Evolutionary conservation across 2,797 vertebrate genomes (phyloP), one percentile per base, ranked within the genome.

Genomic region (Myripristis jacobus): DNA sequence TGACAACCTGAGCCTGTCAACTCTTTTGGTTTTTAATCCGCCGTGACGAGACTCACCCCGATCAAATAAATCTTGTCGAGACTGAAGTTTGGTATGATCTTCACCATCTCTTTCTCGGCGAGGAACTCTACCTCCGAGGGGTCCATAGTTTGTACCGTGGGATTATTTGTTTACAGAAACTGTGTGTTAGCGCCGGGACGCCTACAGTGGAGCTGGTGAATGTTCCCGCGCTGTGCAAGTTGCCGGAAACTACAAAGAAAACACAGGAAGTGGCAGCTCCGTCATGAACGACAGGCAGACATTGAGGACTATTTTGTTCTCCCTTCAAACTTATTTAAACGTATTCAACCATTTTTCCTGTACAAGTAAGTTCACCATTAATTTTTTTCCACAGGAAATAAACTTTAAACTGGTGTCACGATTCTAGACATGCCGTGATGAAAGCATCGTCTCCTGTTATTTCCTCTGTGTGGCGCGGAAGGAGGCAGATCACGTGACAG

Each of bases 11-110:
- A 54, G 8, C 13, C 1, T 12, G 9, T 41, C 25, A 47, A 56
- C 6, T 11, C 3, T 18, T 18, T 15, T 25, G n/a, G 24, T 22
- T 3, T 6, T 3, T n/a, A n/a, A n/a, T n/a, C n/a, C n/a, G n/a
- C n/a, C n/a, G n/a, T n/a, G n/a, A n/a, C n/a, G n/a, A n/a, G n/a
- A 82, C 95, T 91, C 66, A 99, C 97, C 94, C 96, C 96, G 52
- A 98, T 99, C 29, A 99, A 94, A 81, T 95, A 98, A 48, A 98
- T 95, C 73, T 95, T 96, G 84, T 98, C 96, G 6, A 98, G 90
- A 66, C 96, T 98, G 92, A 99, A 99, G 81, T 98, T 99, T 0
- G 97, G 97, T 34, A 98, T 96, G 7, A 99, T 95, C 44, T 95
- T 96, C 79, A 99, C 96, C 67, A 83, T 80, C 87, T 98, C 95